phyloP scores from a whole-genome alignment of 2,888 invertebrate species.

The Ecdyonurus torrentis region DNA sequence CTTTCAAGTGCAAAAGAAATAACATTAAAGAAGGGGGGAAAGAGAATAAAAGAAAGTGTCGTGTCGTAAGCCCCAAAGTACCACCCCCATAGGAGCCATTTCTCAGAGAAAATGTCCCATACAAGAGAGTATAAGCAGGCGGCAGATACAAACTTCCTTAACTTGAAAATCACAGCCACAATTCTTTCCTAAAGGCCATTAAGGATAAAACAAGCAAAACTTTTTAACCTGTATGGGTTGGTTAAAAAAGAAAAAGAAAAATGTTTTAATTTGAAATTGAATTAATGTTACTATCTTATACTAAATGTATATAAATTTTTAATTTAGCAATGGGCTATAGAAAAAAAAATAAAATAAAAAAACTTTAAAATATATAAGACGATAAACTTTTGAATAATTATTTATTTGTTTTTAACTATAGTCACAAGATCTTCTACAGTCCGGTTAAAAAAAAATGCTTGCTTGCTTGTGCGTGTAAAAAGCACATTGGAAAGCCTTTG shows the following conservation, averaged over 20 bases:
- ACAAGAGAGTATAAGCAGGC: not conserved
- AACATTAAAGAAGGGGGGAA: not conserved
- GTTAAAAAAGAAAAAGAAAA: not conserved
- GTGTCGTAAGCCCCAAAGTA: not conserved
- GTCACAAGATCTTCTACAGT: no score
- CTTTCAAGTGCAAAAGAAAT: not conserved
- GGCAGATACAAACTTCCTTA: not conserved
- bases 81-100: not conserved
- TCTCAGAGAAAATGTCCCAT: not conserved
- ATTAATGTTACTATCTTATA: not conserved
- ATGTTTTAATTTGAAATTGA: not conserved
- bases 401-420: no score
- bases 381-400: no score
- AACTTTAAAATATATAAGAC: no score
- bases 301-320: not conserved
- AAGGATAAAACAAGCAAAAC: not conserved
- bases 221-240: no score
- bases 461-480: no score
- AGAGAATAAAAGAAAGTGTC: not conserved
- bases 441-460: no score
- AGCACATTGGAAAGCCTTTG: no score
- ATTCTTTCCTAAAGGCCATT: not conserved
- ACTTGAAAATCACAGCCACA: not conserved
- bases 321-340: not conserved
- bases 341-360: no score